Conservation (phyloP, 2,888 invertebrate species). For the Leptarthrus brevirostris region DNA sequence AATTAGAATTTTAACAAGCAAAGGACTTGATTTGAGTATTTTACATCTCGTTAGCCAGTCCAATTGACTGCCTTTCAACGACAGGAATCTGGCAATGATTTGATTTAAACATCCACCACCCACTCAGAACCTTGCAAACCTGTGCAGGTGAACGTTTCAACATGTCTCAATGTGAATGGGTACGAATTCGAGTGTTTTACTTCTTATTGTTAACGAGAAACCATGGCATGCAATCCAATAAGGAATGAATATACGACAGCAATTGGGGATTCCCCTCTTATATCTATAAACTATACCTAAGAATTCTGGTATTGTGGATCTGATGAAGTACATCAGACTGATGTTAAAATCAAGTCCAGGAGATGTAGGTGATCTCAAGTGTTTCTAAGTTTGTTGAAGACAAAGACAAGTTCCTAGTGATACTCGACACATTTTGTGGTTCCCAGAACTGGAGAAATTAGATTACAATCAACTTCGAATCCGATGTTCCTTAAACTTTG, state of each 20-base stretch:
- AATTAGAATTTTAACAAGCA: constrained; percentile 41
- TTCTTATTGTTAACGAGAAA: not conserved
- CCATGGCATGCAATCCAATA: not conserved
- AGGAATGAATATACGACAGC: not conserved
- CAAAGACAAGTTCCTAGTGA: not conserved
- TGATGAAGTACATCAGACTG: constrained; percentile 4
- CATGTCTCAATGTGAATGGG: not conserved
- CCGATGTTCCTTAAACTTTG: not conserved
- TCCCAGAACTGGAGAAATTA: not conserved
- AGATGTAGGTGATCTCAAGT: not conserved
- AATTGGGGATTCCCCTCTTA: not conserved
- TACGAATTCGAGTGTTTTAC: not conserved
- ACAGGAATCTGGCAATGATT: constrained; percentile 20
- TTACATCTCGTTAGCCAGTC: constrained; percentile 36
- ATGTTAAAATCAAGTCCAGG: not conserved
- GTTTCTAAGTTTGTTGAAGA: not conserved
- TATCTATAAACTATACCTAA: too few relatives aligned
- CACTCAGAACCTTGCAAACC: not conserved
- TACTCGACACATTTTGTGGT: not conserved
- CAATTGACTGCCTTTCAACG: constrained; percentile 39
- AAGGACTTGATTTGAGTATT: constrained; percentile 31
- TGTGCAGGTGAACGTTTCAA: not conserved
- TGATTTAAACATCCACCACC: not conserved
- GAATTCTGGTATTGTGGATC: not conserved
- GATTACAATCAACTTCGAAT: not conserved